Evolutionary conservation across 2,113 vertebrate genomes (phyloP), one percentile per base, ranked within the genome.

Genomic region (Nymphicus hollandicus): DNA sequence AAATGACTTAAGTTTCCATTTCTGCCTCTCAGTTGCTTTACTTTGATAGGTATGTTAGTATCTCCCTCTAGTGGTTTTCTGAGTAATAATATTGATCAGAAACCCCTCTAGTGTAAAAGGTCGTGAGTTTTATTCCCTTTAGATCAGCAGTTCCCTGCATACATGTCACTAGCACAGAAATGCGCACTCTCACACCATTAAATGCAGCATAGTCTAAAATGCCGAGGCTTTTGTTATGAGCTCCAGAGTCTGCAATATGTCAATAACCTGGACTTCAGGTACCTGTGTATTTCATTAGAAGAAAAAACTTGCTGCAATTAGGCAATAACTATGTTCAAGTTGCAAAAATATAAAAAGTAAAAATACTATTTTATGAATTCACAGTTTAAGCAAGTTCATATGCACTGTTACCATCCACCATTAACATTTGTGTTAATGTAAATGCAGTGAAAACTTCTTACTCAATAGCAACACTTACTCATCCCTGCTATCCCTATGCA

Each of bases 31-130:
- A 17, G 37, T n/a, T 50, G 27, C 31, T 95, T 17, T 56, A 58
- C 33, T 47, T 64, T 81, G 65, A 92, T 73, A 92, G 50, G 33
- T 76, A 95, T 83, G 95, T 70, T 73, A 96, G 93, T 76, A 97
- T 91, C 97, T 96, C 97, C 97, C 96, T 96, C 97, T 98, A 97
- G 97, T 97, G 97, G 97, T 87, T 85, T 94, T 44, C 78, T 82
- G 58, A 61, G 46, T 56, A 64, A 81, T 63, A 85, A 55, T 69
- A 87, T 64, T 52, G 76, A 82, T 79, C 65, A 86, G 76, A 74
- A 43, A 43, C 8, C 22, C 35, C 37, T 61, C 37, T n/a, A 70
- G 31, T 6, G 7, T 17, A 58, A 4, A 39, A 86, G 18, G 33
- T 55, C 43, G 47, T 11, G 4, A 39, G 19, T 61, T 70, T 29